These are phyloP conservation scores for Phaethornis superciliosus DNA, from an alignment of 2,113 vertebrate genomes.

Conservation along the genomic window DNA sequence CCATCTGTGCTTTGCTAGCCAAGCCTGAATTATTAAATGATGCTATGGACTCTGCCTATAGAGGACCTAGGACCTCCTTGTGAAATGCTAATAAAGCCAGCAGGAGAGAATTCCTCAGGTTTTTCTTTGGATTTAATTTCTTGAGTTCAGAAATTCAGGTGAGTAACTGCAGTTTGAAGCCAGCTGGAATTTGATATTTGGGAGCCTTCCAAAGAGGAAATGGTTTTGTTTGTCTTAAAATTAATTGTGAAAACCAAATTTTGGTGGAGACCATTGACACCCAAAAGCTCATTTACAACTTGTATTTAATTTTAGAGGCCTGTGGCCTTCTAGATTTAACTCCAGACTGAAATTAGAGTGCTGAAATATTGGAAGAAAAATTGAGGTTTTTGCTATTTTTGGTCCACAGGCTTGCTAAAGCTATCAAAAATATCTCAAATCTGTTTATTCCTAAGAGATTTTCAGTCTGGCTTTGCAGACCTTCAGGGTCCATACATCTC, in stretches of 20 bases:
- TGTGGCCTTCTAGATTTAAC: neutral
- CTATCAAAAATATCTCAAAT: neutral
- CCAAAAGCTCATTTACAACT: neutral
- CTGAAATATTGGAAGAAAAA: neutral
- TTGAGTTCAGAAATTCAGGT: slow-evolving; percentile 19
- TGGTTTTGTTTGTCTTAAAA: neutral
- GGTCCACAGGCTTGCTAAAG: neutral
- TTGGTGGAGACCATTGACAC: neutral
- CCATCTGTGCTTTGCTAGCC: slow-evolving; percentile 20
- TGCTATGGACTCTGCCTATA: neutral
- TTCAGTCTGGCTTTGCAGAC: neutral
- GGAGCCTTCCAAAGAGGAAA: neutral
- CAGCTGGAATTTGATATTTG: neutral
- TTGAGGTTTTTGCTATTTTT: neutral
- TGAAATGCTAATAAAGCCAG: slow-evolving; percentile 56
- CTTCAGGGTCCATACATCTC: neutral
- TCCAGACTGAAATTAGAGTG: accelerated
- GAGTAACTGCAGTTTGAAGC: neutral
- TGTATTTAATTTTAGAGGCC: neutral
- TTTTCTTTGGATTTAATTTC: slow-evolving; percentile 48
- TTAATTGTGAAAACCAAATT: neutral
- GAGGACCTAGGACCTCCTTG: slow-evolving; percentile 34
- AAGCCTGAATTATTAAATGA: slow-evolving; percentile 52
- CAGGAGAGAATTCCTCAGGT: slow-evolving; percentile 47
- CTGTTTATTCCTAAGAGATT: neutral